Evolutionary conservation across 2,888 invertebrate genomes (phyloP), one percentile per base, ranked within the genome.

Genomic region (Spodoptera littoralis): DNA sequence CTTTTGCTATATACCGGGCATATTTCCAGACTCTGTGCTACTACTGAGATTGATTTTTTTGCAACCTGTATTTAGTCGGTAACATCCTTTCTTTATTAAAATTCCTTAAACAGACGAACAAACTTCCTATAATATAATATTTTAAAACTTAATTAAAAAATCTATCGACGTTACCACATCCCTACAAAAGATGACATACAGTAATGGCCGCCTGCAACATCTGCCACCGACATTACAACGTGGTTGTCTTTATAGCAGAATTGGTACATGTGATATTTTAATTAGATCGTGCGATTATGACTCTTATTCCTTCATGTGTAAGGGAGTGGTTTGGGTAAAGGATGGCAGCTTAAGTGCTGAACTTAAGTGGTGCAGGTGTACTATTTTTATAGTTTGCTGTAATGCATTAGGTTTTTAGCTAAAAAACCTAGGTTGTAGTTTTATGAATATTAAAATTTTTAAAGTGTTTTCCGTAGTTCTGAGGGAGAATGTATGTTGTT

Each of bases 141-240:
- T 43, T 43, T 49, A 27, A 49, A 65, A 45, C 4, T 18, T 45
- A 46, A 30, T 12, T 2, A 12, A 24, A 24, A 45, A 57, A 42
- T n/a, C 12, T 24, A 62, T 57, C 52, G 56, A 70, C 59, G 1
- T 13, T 22, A 36, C 59, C 81, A 60, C 90, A 70, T 46, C 89
- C 52, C 88, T 89, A 84, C 77, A 80, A 76, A 83, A 89, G 90
- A 92, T 93, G 93, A 93, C 92, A 88, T 91, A 93, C 92, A 90
- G 93, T 93, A 93, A 93, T 93, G 90, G 91, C 77, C 81, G 86
- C 84, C 84, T 86, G 77, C 85, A 84, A 88, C 93, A 92, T 91
- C 91, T 93, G 92, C 81, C 85, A 81, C 89, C 88, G 85, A 82
- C 89, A 91, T 91, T 91, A 91, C 88, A 82, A 73, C 73, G 82